Evolutionary conservation across 2,113 vertebrate genomes (phyloP), one percentile per base, ranked within the genome.

Genomic region (Aix galericulata): DNA sequence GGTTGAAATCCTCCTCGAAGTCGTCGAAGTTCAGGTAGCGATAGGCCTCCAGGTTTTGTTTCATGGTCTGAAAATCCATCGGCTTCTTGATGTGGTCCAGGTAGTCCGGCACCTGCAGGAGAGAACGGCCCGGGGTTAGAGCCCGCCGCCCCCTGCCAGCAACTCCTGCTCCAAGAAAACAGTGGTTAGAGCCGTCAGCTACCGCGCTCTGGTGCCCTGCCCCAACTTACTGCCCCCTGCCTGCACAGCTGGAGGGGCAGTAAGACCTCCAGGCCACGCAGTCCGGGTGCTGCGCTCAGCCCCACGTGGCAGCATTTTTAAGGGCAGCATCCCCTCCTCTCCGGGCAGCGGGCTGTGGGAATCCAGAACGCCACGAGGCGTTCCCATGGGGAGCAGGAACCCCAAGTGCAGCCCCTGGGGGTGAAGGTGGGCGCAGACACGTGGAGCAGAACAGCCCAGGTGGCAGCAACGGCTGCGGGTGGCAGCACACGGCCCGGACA

Each of bases 21-120:
- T 99, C 98, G 31, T 99, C 99, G 1, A 99, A 99, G 82, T 98
- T 99, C 97, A 99, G 98, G 97, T 99, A 99, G 94, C 98, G 98
- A 93, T 99, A 99, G 64, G 98, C 98, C 96, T 99, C 99, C 92
- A 99, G 97, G 89, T 99, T 98, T 94, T 98, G 98, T 97, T 99
- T 99, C 99, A 99, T 99, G 63, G 99, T 99, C 98, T 99, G 99
- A 97, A 99, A 99, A 96, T 99, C 99, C 99, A 99, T 99, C 2
- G 99, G 99, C 82, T 99, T 99, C 97, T 99, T 99, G 90, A 99
- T 99, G 94, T 99, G 99, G 97, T 99, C 99, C 96, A 99, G 97
- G 94, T 99, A 99, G 96, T 99, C 99, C 18, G 99, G 99, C 48
- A 99, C 99, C 99, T 99, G 96, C 29, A 34, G 42, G 92, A 79